Conservation (phyloP, 2,797 vertebrate genomes). For the Coccyzus lansbergi region DNA sequence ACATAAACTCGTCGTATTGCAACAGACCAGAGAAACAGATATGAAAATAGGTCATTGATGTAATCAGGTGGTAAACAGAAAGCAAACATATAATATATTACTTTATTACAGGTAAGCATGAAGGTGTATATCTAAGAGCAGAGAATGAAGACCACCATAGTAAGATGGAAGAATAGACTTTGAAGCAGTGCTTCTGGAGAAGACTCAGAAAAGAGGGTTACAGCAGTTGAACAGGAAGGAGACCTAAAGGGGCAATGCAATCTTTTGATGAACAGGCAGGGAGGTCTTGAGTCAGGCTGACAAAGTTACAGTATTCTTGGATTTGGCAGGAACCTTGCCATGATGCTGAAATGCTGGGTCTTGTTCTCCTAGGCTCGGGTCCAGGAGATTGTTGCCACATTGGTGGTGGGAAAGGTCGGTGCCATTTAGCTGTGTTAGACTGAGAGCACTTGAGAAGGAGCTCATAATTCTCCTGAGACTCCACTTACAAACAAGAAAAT, state of each 20-base stretch:
- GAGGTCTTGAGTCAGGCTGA: neutral
- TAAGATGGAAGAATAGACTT: neutral
- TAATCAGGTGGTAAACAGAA: neutral
- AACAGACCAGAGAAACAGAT: constrained; percentile 5
- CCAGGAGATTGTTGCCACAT: neutral
- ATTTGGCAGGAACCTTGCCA: neutral
- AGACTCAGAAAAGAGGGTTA: neutral
- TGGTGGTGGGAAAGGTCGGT: neutral
- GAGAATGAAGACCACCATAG: neutral
- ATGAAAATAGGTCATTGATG: neutral
- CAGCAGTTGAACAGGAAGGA: neutral
- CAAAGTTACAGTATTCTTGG: neutral
- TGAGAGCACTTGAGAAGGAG: neutral
- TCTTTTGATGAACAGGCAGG: neutral
- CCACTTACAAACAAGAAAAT: neutral
- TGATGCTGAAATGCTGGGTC: neutral
- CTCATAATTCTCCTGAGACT: neutral
- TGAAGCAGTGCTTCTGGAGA: neutral
- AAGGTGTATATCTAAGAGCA: neutral
- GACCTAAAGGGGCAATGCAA: neutral
- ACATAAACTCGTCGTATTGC: neutral
- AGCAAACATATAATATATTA: neutral
- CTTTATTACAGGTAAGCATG: neutral
- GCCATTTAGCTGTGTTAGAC: neutral
- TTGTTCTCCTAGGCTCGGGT: neutral